Percentiles rank a stretch among this genome's conserved stretches.
These are phyloP conservation scores for Arenicola marina DNA, from an alignment of 2,888 invertebrate genomes.

Conservation along the genomic window DNA sequence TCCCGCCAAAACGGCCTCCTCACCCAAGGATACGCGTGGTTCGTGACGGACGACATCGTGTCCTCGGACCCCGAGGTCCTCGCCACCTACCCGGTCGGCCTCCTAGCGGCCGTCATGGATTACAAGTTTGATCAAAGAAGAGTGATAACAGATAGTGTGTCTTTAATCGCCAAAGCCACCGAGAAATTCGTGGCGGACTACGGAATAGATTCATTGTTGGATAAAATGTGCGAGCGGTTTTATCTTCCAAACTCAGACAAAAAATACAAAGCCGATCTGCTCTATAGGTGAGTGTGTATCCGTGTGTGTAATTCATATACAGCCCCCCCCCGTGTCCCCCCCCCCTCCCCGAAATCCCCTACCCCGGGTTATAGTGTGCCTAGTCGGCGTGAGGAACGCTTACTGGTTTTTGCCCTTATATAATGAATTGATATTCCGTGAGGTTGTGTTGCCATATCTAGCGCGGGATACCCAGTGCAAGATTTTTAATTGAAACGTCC, in stretches of 20 bases:
- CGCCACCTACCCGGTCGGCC: slow-evolving; percentile 42
- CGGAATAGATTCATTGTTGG: slow-evolving; percentile 2
- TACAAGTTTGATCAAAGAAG: neutral
- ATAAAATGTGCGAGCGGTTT: neutral
- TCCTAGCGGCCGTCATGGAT: slow-evolving; percentile 23
- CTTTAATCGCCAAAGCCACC: slow-evolving; percentile 10
- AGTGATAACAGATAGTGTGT: slow-evolving; percentile 12
- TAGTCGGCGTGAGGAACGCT: too few relatives aligned
- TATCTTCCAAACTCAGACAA: neutral
- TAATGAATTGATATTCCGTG: too few relatives aligned
- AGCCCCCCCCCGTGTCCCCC: too few relatives aligned
- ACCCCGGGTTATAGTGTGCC: too few relatives aligned
- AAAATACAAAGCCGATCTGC: too few relatives aligned
- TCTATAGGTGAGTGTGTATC: too few relatives aligned
- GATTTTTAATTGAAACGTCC: too few relatives aligned
- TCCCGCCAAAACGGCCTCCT: slow-evolving; percentile 39
- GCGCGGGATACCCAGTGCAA: too few relatives aligned
- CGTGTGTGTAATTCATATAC: too few relatives aligned
- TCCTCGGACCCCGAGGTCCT: slow-evolving; percentile 36
- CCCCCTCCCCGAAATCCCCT: too few relatives aligned
- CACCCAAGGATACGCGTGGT: slow-evolving; percentile 50
- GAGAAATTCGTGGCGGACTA: neutral
- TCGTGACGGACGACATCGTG: slow-evolving; percentile 49
- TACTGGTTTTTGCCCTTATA: too few relatives aligned
- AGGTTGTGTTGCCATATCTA: too few relatives aligned